Evolutionary conservation across 2,888 invertebrate genomes (phyloP).

Genomic region (Amblyjoppa fuscipennis): DNA sequence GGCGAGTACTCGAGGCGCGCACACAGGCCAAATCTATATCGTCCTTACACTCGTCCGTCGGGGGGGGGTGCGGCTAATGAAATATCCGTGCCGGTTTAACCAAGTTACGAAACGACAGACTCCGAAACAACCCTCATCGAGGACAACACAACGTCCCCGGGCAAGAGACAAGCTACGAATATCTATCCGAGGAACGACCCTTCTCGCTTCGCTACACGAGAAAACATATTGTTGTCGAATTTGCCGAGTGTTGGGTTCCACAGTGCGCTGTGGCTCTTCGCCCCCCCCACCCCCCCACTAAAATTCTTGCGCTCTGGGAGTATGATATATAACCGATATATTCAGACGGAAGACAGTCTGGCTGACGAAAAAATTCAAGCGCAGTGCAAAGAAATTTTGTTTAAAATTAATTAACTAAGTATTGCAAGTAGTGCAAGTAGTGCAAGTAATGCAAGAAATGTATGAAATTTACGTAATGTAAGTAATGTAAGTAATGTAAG

Average conservation of each 20-base stretch:
- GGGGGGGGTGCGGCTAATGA: slow-evolving; percentile 82
- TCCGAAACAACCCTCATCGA: slow-evolving; percentile 67
- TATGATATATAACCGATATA: not conserved
- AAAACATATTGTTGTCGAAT: slow-evolving; percentile 84
- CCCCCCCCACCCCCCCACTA: slow-evolving; percentile 7
- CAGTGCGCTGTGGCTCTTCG: slow-evolving; percentile 67
- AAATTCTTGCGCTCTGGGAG: slow-evolving; percentile 2
- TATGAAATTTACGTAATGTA: too few species aligned
- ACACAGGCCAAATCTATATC: slow-evolving; percentile 13
- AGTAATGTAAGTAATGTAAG: too few species aligned
- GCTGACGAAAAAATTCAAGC: too few species aligned
- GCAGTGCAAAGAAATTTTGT: too few species aligned
- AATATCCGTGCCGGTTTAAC: slow-evolving; percentile 85
- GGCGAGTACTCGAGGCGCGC: slow-evolving; percentile 7
- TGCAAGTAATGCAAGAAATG: too few species aligned
- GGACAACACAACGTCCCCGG: slow-evolving; percentile 69
- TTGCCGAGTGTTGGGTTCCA: slow-evolving; percentile 74
- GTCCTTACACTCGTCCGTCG: slow-evolving; percentile 19
- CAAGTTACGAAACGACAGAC: slow-evolving; percentile 78
- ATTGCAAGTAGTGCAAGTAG: too few species aligned
- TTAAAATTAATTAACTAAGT: too few species aligned
- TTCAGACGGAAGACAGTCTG: too few species aligned
- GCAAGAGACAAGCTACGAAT: slow-evolving; percentile 70
- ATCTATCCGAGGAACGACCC: slow-evolving; percentile 65
- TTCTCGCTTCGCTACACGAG: slow-evolving; percentile 78